Evolutionary conservation across 2,888 invertebrate genomes (phyloP).

Genomic region (Leptogaster cylindrica): DNA sequence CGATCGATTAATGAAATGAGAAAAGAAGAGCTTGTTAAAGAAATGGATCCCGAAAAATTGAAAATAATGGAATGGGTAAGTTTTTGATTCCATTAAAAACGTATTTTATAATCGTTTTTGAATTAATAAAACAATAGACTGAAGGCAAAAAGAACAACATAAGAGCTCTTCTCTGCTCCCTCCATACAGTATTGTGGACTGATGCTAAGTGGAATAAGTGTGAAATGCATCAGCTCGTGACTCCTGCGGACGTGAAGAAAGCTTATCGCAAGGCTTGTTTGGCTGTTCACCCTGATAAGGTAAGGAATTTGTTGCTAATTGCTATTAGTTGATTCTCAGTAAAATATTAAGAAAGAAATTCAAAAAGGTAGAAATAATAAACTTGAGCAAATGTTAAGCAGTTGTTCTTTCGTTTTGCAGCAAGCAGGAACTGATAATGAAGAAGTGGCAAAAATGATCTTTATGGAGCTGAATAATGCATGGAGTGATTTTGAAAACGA

Average conservation of each 20-base stretch:
- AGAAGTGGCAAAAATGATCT: constrained; percentile 92
- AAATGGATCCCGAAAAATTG: constrained; percentile 91
- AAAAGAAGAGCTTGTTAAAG: constrained; percentile 81
- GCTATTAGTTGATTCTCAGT: no score
- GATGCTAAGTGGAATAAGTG: constrained; percentile 91
- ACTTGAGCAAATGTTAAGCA: neutral
- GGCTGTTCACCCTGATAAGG: constrained; percentile 99
- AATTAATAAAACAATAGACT: constrained; percentile 65
- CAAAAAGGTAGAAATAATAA: neutral
- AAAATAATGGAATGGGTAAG: constrained; percentile 82
- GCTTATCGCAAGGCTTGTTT: constrained; percentile 94
- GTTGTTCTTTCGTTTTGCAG: constrained; percentile 65
- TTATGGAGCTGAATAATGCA: constrained; percentile 98
- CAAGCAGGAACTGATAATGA: constrained; percentile 93
- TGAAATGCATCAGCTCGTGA: constrained; percentile 94
- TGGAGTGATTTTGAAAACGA: constrained; percentile 93
- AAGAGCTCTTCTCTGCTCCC: constrained; percentile 90
- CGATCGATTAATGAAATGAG: constrained; percentile 92
- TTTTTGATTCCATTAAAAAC: constrained; percentile 24
- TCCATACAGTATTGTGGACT: constrained; percentile 92
- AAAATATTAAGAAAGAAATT: no score
- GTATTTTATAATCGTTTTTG: neutral
- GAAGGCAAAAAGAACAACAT: constrained; percentile 97
- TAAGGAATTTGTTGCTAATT: no score
- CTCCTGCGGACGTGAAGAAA: constrained; percentile 93